These are phyloP conservation scores for Eupithecia pulchellata DNA, from an alignment of 2,888 invertebrate species.

Conservation along the genomic window DNA sequence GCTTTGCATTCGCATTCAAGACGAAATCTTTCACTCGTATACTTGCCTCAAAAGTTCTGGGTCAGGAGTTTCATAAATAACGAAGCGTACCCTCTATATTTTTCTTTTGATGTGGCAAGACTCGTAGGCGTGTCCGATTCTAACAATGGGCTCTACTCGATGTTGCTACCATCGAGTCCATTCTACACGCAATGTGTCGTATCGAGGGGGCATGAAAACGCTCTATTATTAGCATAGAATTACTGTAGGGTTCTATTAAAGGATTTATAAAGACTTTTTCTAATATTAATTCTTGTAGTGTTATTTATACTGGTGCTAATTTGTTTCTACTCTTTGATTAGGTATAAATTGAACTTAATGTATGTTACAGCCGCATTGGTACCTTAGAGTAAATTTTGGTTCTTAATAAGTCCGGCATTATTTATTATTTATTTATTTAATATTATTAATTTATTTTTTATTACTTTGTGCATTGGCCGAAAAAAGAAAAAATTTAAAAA, in stretches of 20 bases:
- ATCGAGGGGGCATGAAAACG: neutral
- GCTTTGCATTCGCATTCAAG: constrained; percentile 14
- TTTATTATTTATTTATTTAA: too few species aligned
- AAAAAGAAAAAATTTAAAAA: too few species aligned
- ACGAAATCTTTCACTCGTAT: constrained; percentile 13
- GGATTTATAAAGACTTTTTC: neutral
- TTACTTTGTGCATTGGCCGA: too few species aligned
- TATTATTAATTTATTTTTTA: too few species aligned
- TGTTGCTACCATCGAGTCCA: neutral
- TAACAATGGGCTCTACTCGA: constrained; percentile 32
- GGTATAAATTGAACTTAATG: too few species aligned
- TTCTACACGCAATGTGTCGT: constrained; percentile 28
- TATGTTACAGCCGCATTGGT: neutral
- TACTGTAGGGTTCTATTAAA: neutral
- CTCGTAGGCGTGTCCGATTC: constrained; percentile 28
- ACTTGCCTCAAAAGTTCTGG: constrained; percentile 20
- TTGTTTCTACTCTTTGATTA: too few species aligned
- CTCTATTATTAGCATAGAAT: constrained; percentile 2
- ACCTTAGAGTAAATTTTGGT: neutral
- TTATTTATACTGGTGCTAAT: too few species aligned
- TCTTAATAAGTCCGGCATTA: too few species aligned
- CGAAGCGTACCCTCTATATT: constrained; percentile 21
- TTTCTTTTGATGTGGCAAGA: constrained; percentile 33
- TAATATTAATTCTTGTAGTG: too few species aligned
- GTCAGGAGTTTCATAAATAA: constrained; percentile 37